These are phyloP conservation scores for Eugnorisma glareosa DNA, from an alignment of 2,888 invertebrate genomes.

Conservation along the genomic window DNA sequence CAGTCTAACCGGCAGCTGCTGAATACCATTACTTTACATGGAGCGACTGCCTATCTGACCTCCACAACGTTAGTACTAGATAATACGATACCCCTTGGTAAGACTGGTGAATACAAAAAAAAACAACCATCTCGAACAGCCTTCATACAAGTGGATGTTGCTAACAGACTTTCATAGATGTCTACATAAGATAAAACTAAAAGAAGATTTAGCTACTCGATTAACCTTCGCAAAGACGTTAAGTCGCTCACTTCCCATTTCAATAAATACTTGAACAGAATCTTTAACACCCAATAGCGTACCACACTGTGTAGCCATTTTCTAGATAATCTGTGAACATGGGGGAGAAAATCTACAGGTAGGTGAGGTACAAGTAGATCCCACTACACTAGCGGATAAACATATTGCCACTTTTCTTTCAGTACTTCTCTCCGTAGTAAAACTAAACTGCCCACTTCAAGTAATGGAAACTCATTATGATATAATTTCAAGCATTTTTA, in stretches of 20 bases:
- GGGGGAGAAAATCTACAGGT: slow-evolving; percentile 69
- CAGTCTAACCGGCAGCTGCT: no score
- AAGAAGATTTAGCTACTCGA: slow-evolving; percentile 37
- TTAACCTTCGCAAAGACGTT: slow-evolving; percentile 14
- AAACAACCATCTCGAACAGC: neutral
- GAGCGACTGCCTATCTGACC: no score
- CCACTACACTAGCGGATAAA: slow-evolving; percentile 70
- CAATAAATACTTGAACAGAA: slow-evolving; percentile 54
- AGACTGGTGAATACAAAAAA: neutral
- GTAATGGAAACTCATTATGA: slow-evolving; percentile 80
- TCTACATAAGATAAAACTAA: slow-evolving; percentile 31
- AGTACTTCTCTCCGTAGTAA: slow-evolving; percentile 77
- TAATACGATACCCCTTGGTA: neutral
- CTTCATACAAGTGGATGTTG: slow-evolving; percentile 2
- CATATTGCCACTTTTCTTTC: slow-evolving; percentile 74
- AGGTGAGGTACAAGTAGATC: slow-evolving; percentile 59
- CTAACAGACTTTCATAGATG: slow-evolving; percentile 23
- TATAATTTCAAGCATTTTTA: slow-evolving; percentile 81
- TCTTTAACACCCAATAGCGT: slow-evolving; percentile 45
- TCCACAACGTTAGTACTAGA: no score
- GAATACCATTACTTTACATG: no score
- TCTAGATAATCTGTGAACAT: slow-evolving; percentile 70
- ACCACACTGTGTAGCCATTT: slow-evolving; percentile 58
- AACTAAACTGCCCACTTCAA: slow-evolving; percentile 80
- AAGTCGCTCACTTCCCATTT: slow-evolving; percentile 31